phyloP scores from a whole-genome alignment of 2,797 vertebrate genomes.

The Anomalospiza imberbis region DNA sequence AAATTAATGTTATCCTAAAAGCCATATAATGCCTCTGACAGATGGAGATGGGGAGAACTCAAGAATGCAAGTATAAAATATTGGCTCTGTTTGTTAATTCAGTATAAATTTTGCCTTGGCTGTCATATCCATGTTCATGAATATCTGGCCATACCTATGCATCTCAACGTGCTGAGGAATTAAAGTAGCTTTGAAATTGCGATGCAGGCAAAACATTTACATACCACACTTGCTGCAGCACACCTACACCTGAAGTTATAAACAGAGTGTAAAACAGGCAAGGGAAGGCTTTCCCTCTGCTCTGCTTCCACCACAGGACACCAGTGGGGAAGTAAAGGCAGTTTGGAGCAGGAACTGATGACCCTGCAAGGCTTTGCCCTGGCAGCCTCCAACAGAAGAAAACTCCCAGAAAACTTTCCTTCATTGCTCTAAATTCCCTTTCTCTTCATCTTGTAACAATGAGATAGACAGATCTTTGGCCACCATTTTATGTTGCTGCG shows the following conservation, averaged over 20 bases:
- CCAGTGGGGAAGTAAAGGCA: background rate
- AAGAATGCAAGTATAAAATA: slow-evolving; percentile 19
- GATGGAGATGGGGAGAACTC: background rate
- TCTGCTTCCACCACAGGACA: accelerated
- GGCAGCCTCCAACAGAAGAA: background rate
- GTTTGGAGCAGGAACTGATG: background rate
- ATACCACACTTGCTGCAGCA: background rate
- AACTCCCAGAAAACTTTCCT: background rate
- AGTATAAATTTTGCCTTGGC: background rate
- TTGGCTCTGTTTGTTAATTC: background rate
- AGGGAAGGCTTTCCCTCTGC: background rate
- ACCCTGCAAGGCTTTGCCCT: background rate
- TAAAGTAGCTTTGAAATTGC: background rate
- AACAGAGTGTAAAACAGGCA: accelerated
- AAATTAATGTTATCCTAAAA: background rate
- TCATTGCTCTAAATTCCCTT: background rate
- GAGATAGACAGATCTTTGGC: background rate
- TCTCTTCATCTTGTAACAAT: background rate
- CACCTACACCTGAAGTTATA: background rate
- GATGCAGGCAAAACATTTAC: background rate
- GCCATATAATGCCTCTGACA: slow-evolving; percentile 47
- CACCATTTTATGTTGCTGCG: background rate
- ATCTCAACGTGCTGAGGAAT: background rate
- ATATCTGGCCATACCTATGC: background rate
- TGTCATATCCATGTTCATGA: background rate